These are phyloP conservation scores for Urocitellus parryii DNA, from an alignment of 2,113 vertebrate species.

Conservation along the genomic window DNA sequence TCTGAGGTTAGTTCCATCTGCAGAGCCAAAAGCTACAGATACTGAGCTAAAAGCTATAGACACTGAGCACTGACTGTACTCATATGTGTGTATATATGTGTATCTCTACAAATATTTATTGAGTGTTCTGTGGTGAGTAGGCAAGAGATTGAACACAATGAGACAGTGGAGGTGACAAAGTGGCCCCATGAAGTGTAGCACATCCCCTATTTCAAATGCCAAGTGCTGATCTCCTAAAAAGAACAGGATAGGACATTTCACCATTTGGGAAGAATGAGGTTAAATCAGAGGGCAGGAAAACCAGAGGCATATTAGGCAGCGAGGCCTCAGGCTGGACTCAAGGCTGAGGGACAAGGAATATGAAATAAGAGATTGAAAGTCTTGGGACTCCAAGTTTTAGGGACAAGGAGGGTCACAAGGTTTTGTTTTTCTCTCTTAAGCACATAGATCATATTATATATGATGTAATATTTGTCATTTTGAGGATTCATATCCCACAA, in stretches of 20 bases:
- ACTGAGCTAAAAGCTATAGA: neutral
- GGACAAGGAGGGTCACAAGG: neutral
- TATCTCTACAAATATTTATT: neutral
- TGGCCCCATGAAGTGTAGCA: neutral
- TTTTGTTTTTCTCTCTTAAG: slow-evolving; percentile 23
- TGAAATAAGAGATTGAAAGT: neutral
- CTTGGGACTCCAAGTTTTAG: neutral
- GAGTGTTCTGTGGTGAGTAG: neutral
- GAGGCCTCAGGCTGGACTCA: neutral
- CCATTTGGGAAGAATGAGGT: neutral
- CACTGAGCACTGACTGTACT: neutral
- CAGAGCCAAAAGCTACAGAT: neutral
- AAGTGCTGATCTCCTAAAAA: neutral
- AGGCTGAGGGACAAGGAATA: neutral
- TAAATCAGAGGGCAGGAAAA: neutral
- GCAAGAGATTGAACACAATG: neutral
- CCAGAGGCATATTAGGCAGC: neutral
- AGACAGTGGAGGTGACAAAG: neutral
- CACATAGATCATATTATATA: neutral
- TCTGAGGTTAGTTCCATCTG: neutral
- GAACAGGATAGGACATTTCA: neutral
- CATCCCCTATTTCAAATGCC: neutral
- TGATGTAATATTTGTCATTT: neutral
- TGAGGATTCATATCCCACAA: neutral
- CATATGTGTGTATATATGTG: neutral